Percentiles rank a stretch among this genome's conserved stretches.
Evolutionary conservation across 2,888 invertebrate species (phyloP).

Genomic region (Callinectes sapidus): DNA sequence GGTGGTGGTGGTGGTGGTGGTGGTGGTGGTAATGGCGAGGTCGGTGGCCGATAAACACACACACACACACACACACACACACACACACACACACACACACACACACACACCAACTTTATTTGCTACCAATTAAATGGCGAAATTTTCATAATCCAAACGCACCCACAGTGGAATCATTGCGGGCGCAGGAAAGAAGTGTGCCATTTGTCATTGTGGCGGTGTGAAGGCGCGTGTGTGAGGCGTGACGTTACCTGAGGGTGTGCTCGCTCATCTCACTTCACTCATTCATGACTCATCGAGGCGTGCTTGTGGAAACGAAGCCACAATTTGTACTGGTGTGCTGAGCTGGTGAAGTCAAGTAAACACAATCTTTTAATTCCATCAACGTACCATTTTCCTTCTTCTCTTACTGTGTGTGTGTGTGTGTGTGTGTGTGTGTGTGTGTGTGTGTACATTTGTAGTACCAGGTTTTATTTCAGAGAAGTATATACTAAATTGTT

Average conservation of each 20-base stretch:
- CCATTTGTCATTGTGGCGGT: background rate
- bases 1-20: background rate
- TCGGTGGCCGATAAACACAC: constrained; percentile 32
- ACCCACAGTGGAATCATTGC: background rate
- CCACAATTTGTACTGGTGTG: background rate
- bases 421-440: no score
- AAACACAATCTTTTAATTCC: background rate
- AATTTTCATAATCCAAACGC: background rate
- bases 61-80: constrained; percentile 44
- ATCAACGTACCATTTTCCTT: background rate
- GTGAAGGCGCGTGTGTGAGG: background rate
- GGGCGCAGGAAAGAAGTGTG: background rate
- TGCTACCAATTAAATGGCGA: background rate
- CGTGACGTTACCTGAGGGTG: background rate
- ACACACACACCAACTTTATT: constrained; percentile 31
- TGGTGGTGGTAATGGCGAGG: background rate
- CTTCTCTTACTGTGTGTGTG: background rate
- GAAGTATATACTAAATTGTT: no score
- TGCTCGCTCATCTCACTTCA: background rate
- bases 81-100: constrained; percentile 48
- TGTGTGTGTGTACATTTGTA: no score
- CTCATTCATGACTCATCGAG: background rate
- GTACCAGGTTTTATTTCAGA: no score
- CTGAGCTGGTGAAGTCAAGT: no score
- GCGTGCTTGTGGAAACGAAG: background rate